Percentiles rank a stretch among this genome's conserved stretches.
phyloP scores from a whole-genome alignment of 2,888 invertebrate species.

The Girardia tigrina region DNA sequence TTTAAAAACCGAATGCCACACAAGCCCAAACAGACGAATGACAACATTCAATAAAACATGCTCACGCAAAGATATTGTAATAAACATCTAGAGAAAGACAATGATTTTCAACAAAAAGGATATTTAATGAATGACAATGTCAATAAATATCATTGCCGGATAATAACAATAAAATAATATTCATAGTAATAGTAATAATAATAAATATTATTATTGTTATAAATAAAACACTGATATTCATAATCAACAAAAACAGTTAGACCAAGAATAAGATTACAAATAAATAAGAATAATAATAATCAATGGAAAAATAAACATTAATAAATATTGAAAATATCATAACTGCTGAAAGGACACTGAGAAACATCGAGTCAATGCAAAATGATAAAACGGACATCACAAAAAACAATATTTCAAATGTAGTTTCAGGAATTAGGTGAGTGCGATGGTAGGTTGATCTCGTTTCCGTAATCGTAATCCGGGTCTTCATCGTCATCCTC shows the following conservation, averaged over 20 bases:
- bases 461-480: neutral
- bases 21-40: neutral
- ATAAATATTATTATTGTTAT: neutral
- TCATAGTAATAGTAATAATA: neutral
- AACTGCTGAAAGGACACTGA: slow-evolving; percentile 14
- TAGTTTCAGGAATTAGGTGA: neutral
- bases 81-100: slow-evolving; percentile 23
- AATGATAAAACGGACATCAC: neutral
- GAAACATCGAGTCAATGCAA: neutral
- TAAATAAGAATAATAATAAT: neutral
- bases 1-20: neutral
- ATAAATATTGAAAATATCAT: slow-evolving; percentile 17
- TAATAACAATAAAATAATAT: neutral
- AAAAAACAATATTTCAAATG: neutral
- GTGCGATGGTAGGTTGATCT: neutral
- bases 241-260: too few relatives aligned
- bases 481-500: neutral
- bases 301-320: slow-evolving; percentile 7
- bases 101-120: neutral
- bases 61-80: slow-evolving; percentile 18
- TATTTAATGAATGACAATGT: neutral
- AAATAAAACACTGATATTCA: neutral
- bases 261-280: neutral
- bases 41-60: neutral
- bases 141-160: neutral